These are phyloP conservation scores for Lithobates sylvaticus DNA, from an alignment of 2,797 vertebrate genomes.

Conservation along the genomic window DNA sequence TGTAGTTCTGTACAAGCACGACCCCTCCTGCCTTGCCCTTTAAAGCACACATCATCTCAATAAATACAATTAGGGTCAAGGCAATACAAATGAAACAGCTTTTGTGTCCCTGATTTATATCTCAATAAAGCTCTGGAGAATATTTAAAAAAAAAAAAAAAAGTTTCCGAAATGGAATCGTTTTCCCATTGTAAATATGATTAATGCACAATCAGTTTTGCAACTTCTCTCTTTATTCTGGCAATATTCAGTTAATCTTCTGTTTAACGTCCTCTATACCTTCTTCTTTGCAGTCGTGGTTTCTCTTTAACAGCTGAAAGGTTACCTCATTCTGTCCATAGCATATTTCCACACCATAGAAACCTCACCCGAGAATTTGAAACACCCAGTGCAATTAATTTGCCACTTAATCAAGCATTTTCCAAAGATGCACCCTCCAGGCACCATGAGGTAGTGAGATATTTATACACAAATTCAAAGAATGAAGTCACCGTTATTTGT, in stretches of 20 bases:
- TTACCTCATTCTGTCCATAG: constrained; percentile 33
- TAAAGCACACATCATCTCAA: neutral
- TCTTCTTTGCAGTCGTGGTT: constrained; percentile 4
- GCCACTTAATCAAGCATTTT: constrained; percentile 26
- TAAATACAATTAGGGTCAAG: neutral
- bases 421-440: constrained; percentile 47
- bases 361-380: constrained; percentile 38
- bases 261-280: neutral
- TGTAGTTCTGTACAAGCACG: too few relatives aligned
- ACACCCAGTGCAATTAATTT: constrained; percentile 51
- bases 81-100: neutral
- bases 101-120: neutral
- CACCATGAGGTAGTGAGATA: constrained; percentile 42
- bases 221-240: neutral
- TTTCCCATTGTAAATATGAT: neutral
- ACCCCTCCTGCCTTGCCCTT: neutral
- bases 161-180: neutral
- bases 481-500: constrained; percentile 20
- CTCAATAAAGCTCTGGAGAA: neutral
- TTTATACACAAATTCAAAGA: constrained; percentile 37
- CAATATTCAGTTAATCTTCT: neutral
- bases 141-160: too few relatives aligned
- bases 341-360: constrained; percentile 8
- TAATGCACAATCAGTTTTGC: neutral
- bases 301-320: constrained; percentile 36